These are phyloP conservation scores for Pseudopleuronectes americanus DNA, from an alignment of 2,797 vertebrate species.

Conservation along the genomic window DNA sequence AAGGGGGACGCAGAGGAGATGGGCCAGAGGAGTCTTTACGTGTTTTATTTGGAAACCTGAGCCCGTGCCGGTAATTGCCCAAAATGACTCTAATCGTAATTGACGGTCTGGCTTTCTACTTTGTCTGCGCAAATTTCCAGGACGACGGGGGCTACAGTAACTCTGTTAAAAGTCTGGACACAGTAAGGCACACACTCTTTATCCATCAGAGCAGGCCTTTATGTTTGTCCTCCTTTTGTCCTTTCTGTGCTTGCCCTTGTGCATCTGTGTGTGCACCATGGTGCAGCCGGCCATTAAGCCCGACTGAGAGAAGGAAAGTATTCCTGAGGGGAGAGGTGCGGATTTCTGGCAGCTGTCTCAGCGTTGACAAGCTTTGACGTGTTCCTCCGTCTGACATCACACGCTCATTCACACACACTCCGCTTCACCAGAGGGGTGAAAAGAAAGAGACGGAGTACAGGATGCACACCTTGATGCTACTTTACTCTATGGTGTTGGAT, in stretches of 20 bases:
- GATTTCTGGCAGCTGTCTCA: constrained; percentile 58
- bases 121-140: constrained; percentile 78
- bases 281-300: constrained; percentile 49
- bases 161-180: constrained; percentile 67
- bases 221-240: constrained; percentile 56
- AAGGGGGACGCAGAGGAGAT: constrained; percentile 60
- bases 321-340: constrained; percentile 56
- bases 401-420: constrained; percentile 8
- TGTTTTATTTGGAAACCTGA: constrained; percentile 81
- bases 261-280: constrained; percentile 21
- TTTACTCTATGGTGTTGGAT: constrained; percentile 14
- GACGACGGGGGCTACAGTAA: constrained; percentile 62
- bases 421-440: not conserved
- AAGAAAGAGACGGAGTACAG: not conserved
- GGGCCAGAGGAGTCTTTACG: constrained; percentile 67
- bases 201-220: constrained; percentile 70
- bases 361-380: constrained; percentile 60
- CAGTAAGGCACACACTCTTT: constrained; percentile 69
- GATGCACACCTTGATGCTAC: constrained; percentile 1
- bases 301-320: constrained; percentile 30
- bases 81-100: constrained; percentile 83
- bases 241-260: constrained; percentile 32
- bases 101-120: constrained; percentile 82
- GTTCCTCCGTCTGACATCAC: constrained; percentile 56
- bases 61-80: constrained; percentile 76